Evolutionary conservation across 35 echinoderm and acorn worm species (phyloP).

Genomic region (Strongylocentrotus purpuratus): DNA sequence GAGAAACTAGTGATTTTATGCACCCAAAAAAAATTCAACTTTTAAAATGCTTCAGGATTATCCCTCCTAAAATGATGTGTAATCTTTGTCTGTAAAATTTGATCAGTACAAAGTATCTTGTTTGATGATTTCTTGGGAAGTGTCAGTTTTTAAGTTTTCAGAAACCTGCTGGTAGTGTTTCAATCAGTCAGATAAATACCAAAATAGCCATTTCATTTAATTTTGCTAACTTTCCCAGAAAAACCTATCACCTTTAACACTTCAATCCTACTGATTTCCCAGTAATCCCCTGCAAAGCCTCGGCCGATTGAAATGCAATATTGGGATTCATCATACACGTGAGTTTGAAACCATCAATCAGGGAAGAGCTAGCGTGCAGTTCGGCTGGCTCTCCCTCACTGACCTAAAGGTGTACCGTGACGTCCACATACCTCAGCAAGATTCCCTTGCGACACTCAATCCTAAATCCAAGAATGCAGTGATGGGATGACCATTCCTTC

Average conservation of each 20-base stretch:
- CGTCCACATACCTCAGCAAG: not conserved
- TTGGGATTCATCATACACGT: not conserved
- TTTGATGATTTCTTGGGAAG: no score
- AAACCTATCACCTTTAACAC: not conserved
- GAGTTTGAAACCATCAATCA: not conserved
- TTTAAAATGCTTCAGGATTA: no score
- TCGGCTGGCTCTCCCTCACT: not conserved
- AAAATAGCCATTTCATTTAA: no score
- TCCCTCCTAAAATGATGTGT: no score
- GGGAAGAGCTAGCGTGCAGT: not conserved
- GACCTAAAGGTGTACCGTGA: not conserved
- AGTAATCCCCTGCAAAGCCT: not conserved
- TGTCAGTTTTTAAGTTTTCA: no score
- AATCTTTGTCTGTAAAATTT: no score
- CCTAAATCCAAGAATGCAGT: not conserved
- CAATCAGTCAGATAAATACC: no score
- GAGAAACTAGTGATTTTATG: not conserved
- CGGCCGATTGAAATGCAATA: not conserved
- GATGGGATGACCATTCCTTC: not conserved
- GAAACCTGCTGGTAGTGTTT: no score
- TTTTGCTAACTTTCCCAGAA: not conserved
- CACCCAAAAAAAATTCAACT: no score
- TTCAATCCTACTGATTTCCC: not conserved
- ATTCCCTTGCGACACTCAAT: not conserved
- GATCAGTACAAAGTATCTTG: no score